Percentiles rank a stretch among this genome's conserved stretches.
These are phyloP conservation scores for Dynastes hyllus DNA, from an alignment of 2,888 invertebrate genomes.

Conservation along the genomic window DNA sequence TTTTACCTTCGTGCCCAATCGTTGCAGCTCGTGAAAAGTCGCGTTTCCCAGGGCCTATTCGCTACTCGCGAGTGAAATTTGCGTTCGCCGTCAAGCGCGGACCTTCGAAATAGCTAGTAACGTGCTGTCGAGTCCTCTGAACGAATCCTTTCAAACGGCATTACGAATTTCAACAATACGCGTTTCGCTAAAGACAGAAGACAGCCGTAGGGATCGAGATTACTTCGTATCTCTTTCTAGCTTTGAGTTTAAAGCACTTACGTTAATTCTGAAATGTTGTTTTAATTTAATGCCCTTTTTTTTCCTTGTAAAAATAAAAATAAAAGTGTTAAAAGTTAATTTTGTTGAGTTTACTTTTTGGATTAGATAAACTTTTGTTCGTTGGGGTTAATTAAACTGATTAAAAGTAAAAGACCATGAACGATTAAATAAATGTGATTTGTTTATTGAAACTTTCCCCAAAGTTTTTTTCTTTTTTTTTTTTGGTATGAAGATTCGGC, in stretches of 20 bases:
- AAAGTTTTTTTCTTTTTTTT: background rate
- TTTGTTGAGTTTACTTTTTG: background rate
- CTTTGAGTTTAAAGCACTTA: no score
- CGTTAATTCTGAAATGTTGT: no score
- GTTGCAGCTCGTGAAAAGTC: conserved; percentile 54
- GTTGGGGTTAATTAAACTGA: background rate
- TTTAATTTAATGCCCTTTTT: no score
- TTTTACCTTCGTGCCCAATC: conserved; percentile 52
- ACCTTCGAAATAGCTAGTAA: no score
- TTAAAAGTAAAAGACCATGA: background rate
- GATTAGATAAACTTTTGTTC: background rate
- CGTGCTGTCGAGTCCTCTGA: background rate
- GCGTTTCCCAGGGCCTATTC: conserved; percentile 58
- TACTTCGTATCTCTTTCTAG: no score
- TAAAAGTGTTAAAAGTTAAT: background rate
- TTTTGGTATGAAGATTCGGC: conserved; percentile 15
- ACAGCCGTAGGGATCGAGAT: no score
- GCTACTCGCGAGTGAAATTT: conserved; percentile 17
- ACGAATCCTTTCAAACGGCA: background rate
- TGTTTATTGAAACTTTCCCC: background rate
- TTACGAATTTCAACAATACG: background rate
- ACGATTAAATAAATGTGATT: conserved; percentile 4
- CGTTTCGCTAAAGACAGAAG: background rate
- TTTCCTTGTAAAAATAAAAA: background rate
- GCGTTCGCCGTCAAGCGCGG: background rate